Evolutionary conservation across 2,113 vertebrate genomes (phyloP), one percentile per base, ranked within the genome.

Genomic region (Formicarius rufipectus): DNA sequence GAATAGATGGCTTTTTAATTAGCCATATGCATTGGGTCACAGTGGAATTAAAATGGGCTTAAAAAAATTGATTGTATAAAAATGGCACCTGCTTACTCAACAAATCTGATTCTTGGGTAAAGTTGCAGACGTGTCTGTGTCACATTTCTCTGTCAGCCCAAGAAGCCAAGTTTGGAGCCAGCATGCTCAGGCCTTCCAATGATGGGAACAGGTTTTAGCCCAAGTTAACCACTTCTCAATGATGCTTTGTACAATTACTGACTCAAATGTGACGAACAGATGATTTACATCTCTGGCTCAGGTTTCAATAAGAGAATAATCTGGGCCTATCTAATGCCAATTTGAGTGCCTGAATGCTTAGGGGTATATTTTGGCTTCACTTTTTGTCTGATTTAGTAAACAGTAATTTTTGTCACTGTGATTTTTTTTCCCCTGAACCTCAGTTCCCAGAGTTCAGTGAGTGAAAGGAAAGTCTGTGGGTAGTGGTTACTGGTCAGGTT

Each of bases 1-100:
- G 84, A 95, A 85, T 96, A 96, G 60, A 64, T 53, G 89, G 68
- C 64, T 97, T 97, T 97, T 96, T 93, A 97, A 97, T 98, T 96
- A 97, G 80, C 35, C 96, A 86, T 97, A 80, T 96, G 93, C 45
- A 89, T 50, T 37, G 44, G 96, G 96, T 97, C 94, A 97, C 67
- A 77, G 50, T 44, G 90, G 76, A 96, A 91, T 77, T 93, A 90
- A 81, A 95, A 68, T 42, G 53, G 27, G 9, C 52, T 94, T 79
- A 79, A 66, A 95, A 92, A 95, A 73, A 55, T 12, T 71, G 18
- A 19, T 68, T 28, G 11, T 89, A 39, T 93, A 92, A 91, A 95
- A 91, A 93, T 87, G 67, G 47, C 81, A 89, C 90, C 50, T 94
- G 84, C 94, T 93, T 87, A 84, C 69, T 90, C 52, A 75, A 67